These are phyloP conservation scores for Sycophila sp. DNA, from an alignment of 1,140 invertebrate genomes.

Conservation along the genomic window DNA sequence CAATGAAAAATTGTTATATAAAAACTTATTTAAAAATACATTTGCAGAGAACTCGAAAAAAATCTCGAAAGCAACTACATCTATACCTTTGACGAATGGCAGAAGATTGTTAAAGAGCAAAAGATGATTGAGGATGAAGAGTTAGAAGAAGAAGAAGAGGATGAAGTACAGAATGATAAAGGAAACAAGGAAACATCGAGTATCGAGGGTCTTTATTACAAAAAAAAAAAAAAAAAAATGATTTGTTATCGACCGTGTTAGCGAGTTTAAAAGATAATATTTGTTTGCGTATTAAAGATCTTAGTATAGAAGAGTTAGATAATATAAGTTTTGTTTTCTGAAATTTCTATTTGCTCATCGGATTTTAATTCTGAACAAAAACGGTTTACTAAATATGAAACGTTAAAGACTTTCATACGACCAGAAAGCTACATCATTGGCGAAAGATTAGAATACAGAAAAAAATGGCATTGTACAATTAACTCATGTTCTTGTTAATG, in stretches of 20 bases:
- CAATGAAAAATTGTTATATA: too few relatives aligned
- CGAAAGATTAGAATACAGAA: not conserved
- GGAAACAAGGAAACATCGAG: too few relatives aligned
- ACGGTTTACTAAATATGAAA: slow-evolving; percentile 19
- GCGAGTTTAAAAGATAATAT: not conserved
- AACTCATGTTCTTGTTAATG: not conserved
- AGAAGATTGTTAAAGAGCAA: too few relatives aligned
- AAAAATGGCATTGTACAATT: not conserved
- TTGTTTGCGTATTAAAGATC: not conserved
- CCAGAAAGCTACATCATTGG: not conserved
- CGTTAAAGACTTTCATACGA: slow-evolving; percentile 4
- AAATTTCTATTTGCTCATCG: slow-evolving; percentile 4
- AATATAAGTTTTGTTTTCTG: slow-evolving; percentile 20
- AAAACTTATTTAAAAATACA: too few relatives aligned
- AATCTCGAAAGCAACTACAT: too few relatives aligned
- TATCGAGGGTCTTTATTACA: too few relatives aligned
- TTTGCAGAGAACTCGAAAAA: too few relatives aligned
- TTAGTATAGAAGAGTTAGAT: not conserved
- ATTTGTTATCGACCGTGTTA: not conserved
- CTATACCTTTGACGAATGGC: too few relatives aligned
- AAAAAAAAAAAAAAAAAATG: too few relatives aligned
- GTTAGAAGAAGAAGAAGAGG: too few relatives aligned
- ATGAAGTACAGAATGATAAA: too few relatives aligned
- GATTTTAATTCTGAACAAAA: slow-evolving; percentile 25
- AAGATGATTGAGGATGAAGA: too few relatives aligned